These are phyloP conservation scores for Aproaerema taeniolella DNA, from an alignment of 2,888 invertebrate genomes.

Conservation along the genomic window DNA sequence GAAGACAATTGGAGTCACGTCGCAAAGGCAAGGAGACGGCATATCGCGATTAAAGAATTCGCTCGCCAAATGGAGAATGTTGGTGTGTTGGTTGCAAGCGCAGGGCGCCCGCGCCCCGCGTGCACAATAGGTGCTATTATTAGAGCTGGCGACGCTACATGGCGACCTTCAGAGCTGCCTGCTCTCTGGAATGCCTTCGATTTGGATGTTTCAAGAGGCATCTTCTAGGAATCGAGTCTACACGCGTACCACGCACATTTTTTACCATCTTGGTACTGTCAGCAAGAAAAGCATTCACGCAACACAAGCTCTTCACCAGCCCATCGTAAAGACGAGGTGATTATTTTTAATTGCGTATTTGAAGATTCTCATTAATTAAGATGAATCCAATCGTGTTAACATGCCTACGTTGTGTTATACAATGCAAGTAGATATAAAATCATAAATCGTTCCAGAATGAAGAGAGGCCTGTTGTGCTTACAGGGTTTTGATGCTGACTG, in stretches of 20 bases:
- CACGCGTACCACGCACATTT: slow-evolving; percentile 55
- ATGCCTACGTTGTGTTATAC: too few relatives aligned
- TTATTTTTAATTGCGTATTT: too few relatives aligned
- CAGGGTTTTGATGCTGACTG: slow-evolving; percentile 23
- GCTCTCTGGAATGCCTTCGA: slow-evolving; percentile 44
- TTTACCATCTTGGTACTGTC: slow-evolving; percentile 22
- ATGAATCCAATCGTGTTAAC: too few relatives aligned
- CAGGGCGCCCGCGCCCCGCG: slow-evolving; percentile 33
- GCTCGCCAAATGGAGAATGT: slow-evolving; percentile 23
- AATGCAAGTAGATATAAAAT: too few relatives aligned
- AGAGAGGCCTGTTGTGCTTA: too few relatives aligned
- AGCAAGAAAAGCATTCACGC: slow-evolving; percentile 9
- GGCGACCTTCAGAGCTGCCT: slow-evolving; percentile 58
- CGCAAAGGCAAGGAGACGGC: slow-evolving; percentile 29
- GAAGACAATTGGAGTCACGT: slow-evolving; percentile 22
- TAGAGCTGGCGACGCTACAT: slow-evolving; percentile 53
- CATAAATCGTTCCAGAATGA: too few relatives aligned
- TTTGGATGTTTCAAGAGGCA: slow-evolving; percentile 46
- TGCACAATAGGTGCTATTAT: slow-evolving; percentile 46
- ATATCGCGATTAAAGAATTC: slow-evolving; percentile 28
- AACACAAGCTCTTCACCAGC: too few relatives aligned
- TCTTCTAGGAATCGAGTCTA: slow-evolving; percentile 58
- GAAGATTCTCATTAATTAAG: too few relatives aligned
- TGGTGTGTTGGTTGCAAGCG: slow-evolving; percentile 15
- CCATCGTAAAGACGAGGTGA: too few relatives aligned